A percentile compares a stretch with the other conserved stretches of the same genome.
These are phyloP conservation scores for Abramis brama DNA, from an alignment of 2,113 vertebrate genomes.

Conservation along the genomic window DNA sequence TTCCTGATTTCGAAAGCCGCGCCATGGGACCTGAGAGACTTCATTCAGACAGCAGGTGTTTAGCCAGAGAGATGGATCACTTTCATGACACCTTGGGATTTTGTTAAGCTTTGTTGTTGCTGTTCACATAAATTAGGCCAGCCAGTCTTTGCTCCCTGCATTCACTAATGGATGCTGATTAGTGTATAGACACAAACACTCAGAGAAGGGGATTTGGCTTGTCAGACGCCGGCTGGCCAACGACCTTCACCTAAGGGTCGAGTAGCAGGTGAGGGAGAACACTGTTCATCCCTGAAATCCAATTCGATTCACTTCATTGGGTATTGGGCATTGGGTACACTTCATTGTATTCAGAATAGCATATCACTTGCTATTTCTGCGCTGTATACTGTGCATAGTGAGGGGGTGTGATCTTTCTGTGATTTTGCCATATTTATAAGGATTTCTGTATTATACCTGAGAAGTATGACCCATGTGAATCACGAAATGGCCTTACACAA, in stretches of 20 bases:
- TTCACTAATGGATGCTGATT: conserved; percentile 70
- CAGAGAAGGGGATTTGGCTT: conserved; percentile 70
- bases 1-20: background rate
- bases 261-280: conserved; percentile 37
- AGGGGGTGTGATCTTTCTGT: background rate
- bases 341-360: background rate
- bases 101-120: conserved; percentile 72
- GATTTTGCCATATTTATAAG: background rate
- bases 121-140: conserved; percentile 74
- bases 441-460: background rate
- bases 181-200: conserved; percentile 74
- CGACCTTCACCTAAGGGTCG: conserved; percentile 71
- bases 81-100: conserved; percentile 69
- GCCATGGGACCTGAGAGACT: conserved; percentile 40
- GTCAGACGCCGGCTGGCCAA: conserved; percentile 65
- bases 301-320: conserved; percentile 1
- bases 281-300: background rate
- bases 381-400: background rate
- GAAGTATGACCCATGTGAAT: background rate
- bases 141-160: conserved; percentile 68
- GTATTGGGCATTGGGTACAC: background rate
- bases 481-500: no score
- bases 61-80: conserved; percentile 65
- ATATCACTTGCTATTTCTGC: background rate
- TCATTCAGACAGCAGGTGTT: conserved; percentile 61